phyloP scores from a whole-genome alignment of 64 coral and sea anemone species.

The Porites lutea region DNA sequence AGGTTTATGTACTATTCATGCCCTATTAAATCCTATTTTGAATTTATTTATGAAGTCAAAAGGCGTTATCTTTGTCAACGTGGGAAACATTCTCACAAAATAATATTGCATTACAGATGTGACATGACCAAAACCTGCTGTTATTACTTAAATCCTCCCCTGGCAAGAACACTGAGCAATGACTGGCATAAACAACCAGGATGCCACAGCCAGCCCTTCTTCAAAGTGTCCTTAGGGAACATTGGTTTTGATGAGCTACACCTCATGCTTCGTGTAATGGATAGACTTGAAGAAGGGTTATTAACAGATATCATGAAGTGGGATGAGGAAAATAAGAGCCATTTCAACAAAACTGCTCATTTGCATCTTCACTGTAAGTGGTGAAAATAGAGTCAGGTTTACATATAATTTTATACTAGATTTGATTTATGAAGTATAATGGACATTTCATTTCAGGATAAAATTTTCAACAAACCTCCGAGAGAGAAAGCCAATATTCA shows the following conservation, averaged over 20 bases:
- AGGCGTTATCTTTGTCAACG: background rate
- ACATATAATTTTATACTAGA: too few relatives aligned
- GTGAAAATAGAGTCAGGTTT: too few relatives aligned
- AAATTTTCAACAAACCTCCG: background rate
- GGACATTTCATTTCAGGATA: background rate
- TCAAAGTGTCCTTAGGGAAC: background rate
- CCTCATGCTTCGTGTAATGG: slow-evolving; percentile 28
- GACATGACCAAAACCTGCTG: background rate
- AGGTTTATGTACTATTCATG: background rate
- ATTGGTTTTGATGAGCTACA: slow-evolving; percentile 41
- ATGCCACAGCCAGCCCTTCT: slow-evolving; percentile 19
- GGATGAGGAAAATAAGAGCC: slow-evolving; percentile 18
- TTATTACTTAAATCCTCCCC: background rate
- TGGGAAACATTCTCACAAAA: background rate
- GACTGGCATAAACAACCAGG: slow-evolving; percentile 52
- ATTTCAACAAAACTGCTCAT: background rate
- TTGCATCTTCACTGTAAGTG: too few relatives aligned
- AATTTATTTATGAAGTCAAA: background rate
- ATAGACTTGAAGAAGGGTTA: slow-evolving; percentile 35
- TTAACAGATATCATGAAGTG: slow-evolving; percentile 25
- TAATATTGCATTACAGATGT: slow-evolving; percentile 20
- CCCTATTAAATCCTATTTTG: background rate
- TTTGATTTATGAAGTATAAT: background rate
- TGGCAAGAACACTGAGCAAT: background rate
- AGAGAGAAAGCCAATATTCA: background rate